Evolutionary conservation across 2,113 vertebrate genomes (phyloP).

Genomic region (Aramus guarauna): DNA sequence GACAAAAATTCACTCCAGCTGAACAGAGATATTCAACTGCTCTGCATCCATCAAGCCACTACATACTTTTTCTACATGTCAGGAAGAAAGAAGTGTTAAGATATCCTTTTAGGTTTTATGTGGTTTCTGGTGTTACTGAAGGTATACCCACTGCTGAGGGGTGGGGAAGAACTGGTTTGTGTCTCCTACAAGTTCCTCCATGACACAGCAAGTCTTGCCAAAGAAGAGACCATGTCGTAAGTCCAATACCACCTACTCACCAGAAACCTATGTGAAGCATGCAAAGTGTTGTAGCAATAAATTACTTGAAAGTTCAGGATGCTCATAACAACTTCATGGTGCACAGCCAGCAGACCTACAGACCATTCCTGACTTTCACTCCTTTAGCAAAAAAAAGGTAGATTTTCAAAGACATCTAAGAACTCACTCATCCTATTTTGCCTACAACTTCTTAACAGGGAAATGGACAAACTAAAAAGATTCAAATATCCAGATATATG

Average conservation of each 20-base stretch:
- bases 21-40: not conserved
- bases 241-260: not conserved
- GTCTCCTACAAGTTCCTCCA: not conserved
- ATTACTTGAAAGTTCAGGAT: not conserved
- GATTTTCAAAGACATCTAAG: not conserved
- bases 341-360: not conserved
- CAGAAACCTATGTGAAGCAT: not conserved
- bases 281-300: accelerated
- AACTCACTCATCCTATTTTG: not conserved
- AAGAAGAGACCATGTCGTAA: not conserved
- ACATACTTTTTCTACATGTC: not conserved
- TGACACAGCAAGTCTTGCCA: not conserved
- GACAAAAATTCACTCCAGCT: not conserved
- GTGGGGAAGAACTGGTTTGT: not conserved
- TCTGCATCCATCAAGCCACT: not conserved
- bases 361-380: not conserved
- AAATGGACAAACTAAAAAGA: not conserved
- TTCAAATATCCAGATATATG: not conserved
- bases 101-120: not conserved
- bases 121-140: not conserved
- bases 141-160: not conserved
- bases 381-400: not conserved
- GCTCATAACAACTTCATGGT: not conserved
- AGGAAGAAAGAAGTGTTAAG: not conserved
- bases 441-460: not conserved